Evolutionary conservation across 2,113 vertebrate species (phyloP).

Genomic region (Thermophis baileyi): DNA sequence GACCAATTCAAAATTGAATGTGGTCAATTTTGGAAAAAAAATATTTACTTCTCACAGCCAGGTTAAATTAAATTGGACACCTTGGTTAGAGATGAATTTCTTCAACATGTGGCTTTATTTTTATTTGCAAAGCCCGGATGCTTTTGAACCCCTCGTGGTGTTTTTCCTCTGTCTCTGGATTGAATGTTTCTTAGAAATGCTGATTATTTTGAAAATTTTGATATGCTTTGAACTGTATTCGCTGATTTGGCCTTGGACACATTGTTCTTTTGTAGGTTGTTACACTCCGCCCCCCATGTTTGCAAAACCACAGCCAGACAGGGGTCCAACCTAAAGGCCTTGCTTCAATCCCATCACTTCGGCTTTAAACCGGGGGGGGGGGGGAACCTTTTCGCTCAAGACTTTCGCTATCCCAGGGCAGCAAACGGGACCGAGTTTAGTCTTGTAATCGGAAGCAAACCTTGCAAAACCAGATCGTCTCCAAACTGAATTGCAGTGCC

Average conservation of each 20-base stretch:
- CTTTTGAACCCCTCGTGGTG: background rate
- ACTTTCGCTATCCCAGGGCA: background rate
- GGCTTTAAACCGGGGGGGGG: background rate
- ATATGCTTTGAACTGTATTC: background rate
- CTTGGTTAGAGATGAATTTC: background rate
- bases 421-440: background rate
- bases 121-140: background rate
- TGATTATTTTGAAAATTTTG: background rate
- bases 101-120: background rate
- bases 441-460: background rate
- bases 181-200: background rate
- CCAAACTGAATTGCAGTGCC: background rate
- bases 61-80: background rate
- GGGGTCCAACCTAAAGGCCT: background rate
- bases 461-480: background rate
- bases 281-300: background rate
- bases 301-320: background rate
- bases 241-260: background rate
- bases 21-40: background rate
- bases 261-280: background rate
- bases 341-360: background rate
- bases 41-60: background rate
- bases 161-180: background rate
- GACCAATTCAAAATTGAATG: background rate
- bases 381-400: background rate